Evolutionary conservation across 2,888 invertebrate species (phyloP).

Genomic region (Charanyca ferruginea): DNA sequence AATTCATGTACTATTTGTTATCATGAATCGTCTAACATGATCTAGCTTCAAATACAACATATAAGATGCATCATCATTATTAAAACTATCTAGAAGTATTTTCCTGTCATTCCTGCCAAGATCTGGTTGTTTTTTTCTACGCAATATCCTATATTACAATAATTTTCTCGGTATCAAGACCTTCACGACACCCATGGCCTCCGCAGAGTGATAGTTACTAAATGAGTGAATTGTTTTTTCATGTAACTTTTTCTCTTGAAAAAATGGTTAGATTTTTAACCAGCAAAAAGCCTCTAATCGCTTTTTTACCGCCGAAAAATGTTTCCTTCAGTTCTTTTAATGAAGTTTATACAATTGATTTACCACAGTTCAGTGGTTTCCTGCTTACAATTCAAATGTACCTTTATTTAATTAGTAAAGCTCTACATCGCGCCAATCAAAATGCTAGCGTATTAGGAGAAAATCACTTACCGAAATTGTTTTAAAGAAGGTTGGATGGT

Average conservation of each 20-base stretch:
- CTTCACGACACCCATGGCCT: conserved; percentile 25
- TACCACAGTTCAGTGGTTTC: conserved; percentile 37
- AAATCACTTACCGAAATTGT: not conserved
- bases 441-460: not conserved
- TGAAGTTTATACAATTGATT: conserved; percentile 55
- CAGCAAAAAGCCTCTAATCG: conserved; percentile 42
- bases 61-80: conserved; percentile 21
- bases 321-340: conserved; percentile 51
- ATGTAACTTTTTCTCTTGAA: conserved; percentile 40
- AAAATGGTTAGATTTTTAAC: conserved; percentile 44
- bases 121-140: not conserved
- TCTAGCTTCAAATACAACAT: conserved; percentile 8
- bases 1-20: conserved; percentile 36
- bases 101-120: conserved; percentile 15
- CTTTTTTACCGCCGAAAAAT: conserved; percentile 51
- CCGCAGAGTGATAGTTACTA: conserved; percentile 47
- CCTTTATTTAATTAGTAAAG: conserved; percentile 28
- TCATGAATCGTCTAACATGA: conserved; percentile 32
- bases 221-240: conserved; percentile 44
- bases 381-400: conserved; percentile 33
- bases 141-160: not conserved
- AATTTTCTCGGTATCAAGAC: conserved; percentile 18
- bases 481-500: too few species aligned
- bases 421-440: not conserved
- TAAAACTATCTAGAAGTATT: conserved; percentile 3